phyloP scores from a whole-genome alignment of 2,797 vertebrate species.

The Fundulus diaphanus region DNA sequence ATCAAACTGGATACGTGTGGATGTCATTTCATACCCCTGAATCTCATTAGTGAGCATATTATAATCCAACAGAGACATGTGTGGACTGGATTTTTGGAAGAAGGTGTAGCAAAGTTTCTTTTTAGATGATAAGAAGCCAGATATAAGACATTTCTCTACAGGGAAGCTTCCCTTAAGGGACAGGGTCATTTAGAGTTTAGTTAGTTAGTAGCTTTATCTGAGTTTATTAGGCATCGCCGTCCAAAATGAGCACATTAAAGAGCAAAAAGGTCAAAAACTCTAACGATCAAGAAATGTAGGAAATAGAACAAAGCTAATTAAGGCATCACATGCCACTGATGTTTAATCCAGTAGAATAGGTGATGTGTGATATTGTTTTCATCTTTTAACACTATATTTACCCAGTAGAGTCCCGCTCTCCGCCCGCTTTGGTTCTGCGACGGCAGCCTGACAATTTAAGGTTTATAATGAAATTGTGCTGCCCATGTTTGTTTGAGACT shows the following conservation, averaged over 20 bases:
- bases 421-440: too few relatives aligned
- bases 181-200: background rate
- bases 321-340: too few relatives aligned
- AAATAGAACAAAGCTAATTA: too few relatives aligned
- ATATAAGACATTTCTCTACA: background rate
- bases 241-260: background rate
- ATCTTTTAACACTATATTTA: too few relatives aligned
- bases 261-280: too few relatives aligned
- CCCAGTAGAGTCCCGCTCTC: too few relatives aligned
- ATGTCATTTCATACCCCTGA: constrained; percentile 1
- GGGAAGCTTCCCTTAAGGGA: background rate
- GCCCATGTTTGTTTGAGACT: background rate
- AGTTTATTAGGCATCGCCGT: background rate
- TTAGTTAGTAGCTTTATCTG: background rate
- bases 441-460: too few relatives aligned
- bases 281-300: too few relatives aligned
- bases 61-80: background rate
- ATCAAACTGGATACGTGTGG: background rate
- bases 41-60: background rate
- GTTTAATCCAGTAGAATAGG: background rate
- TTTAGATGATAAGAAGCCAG: background rate
- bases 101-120: background rate
- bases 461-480: too few relatives aligned
- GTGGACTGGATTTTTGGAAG: background rate
- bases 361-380: too few relatives aligned